These are phyloP conservation scores for Myotis planiceps DNA, from an alignment of 2,797 vertebrate genomes.

Conservation along the genomic window DNA sequence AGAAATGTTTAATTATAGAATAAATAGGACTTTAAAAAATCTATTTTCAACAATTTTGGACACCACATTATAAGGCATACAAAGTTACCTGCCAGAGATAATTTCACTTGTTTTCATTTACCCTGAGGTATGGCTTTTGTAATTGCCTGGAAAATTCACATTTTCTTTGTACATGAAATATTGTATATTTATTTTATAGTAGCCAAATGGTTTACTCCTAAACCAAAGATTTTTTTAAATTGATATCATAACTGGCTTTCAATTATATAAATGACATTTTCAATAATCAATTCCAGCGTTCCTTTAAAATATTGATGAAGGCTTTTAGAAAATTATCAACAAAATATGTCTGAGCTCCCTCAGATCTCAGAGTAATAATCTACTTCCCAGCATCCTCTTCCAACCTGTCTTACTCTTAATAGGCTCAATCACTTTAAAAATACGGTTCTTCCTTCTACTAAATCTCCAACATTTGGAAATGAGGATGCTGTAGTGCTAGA, in stretches of 20 bases:
- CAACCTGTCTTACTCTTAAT: not conserved
- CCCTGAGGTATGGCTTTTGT: not conserved
- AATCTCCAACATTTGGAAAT: not conserved
- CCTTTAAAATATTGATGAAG: not conserved
- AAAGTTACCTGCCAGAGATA: not conserved
- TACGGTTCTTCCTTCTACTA: not conserved
- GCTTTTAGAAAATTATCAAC: not conserved
- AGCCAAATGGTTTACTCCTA: not conserved
- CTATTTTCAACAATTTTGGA: not conserved
- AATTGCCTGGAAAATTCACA: not conserved
- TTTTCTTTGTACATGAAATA: not conserved
- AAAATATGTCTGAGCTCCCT: not conserved
- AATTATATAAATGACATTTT: not conserved
- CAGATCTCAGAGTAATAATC: not conserved
- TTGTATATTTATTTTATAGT: not conserved
- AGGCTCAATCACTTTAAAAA: not conserved
- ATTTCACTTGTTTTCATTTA: not conserved
- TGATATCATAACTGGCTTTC: not conserved
- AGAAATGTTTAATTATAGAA: not conserved
- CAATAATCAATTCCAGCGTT: not conserved
- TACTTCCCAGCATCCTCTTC: not conserved
- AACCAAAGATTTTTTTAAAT: not conserved
- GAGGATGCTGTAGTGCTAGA: not conserved
- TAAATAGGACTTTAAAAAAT: not conserved
- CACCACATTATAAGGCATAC: not conserved